Evolutionary conservation across 2,797 vertebrate species (phyloP).

Genomic region (Antennarius maculatus): DNA sequence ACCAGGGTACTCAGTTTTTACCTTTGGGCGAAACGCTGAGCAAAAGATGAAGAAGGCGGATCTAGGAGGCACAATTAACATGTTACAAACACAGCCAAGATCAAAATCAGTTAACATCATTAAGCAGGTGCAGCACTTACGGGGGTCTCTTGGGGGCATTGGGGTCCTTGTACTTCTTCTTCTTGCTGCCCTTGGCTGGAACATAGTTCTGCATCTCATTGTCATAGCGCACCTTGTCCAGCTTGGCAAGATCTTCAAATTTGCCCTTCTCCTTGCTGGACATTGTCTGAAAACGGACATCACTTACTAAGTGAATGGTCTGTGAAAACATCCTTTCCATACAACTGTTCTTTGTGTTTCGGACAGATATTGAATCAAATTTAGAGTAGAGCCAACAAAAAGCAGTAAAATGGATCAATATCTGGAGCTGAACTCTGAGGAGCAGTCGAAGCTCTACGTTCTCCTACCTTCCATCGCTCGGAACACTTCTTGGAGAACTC

Average conservation of each 20-base stretch:
- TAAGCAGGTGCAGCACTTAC: conserved; percentile 81
- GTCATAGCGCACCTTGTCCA: conserved; percentile 96
- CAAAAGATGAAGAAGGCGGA: conserved; percentile 99
- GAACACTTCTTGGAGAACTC: conserved; percentile 99
- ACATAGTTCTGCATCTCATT: conserved; percentile 97
- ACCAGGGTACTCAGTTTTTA: conserved; percentile 92
- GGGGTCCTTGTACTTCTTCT: conserved; percentile 98
- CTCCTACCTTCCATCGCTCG: conserved; percentile 95
- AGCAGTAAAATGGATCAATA: no score
- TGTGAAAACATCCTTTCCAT: not conserved
- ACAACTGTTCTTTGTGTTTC: not conserved
- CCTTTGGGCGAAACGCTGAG: conserved; percentile 94
- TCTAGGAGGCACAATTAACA: conserved; percentile 67
- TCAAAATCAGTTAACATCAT: not conserved
- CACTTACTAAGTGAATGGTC: not conserved
- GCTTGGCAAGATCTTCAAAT: conserved; percentile 96
- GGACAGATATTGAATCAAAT: not conserved
- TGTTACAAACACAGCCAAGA: not conserved
- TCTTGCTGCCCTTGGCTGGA: conserved; percentile 92
- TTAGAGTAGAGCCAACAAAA: no score
- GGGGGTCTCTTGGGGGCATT: conserved; percentile 99
- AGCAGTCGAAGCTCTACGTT: not conserved
- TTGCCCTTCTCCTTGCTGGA: conserved; percentile 96
- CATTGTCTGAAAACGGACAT: conserved; percentile 86
- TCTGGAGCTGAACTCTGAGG: no score